A percentile compares a stretch with the other conserved stretches of the same genome.
phyloP scores from a whole-genome alignment of 2,797 vertebrate genomes.

The Anguilla marmorata region DNA sequence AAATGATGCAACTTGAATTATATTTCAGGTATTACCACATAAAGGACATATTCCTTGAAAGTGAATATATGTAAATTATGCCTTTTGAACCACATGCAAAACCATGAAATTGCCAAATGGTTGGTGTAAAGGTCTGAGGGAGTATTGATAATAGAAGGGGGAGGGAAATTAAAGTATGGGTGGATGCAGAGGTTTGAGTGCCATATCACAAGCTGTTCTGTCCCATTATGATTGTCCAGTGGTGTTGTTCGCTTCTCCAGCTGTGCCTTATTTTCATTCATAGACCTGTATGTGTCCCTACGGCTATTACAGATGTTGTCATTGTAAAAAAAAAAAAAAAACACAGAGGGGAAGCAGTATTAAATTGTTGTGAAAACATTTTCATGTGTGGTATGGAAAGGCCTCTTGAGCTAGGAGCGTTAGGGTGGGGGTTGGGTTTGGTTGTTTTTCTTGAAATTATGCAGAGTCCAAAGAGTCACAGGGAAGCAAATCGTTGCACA shows the following conservation, averaged over 20 bases:
- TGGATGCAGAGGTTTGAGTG: constrained; percentile 54
- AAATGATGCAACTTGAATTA: constrained; percentile 19
- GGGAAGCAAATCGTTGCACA: constrained; percentile 27
- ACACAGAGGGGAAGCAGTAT: constrained; percentile 59
- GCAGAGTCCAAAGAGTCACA: constrained; percentile 42
- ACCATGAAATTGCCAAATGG: constrained; percentile 38
- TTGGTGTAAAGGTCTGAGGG: constrained; percentile 33
- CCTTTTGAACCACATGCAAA: constrained; percentile 32
- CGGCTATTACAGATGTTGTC: constrained; percentile 53
- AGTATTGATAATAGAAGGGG: constrained; percentile 49
- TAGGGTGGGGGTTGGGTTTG: constrained; percentile 36
- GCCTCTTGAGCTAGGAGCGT: constrained; percentile 24
- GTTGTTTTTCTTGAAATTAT: constrained; percentile 40
- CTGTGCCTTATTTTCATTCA: constrained; percentile 76
- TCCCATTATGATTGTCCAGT: constrained; percentile 29
- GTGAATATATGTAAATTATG: constrained; percentile 31
- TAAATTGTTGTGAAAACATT: constrained; percentile 42
- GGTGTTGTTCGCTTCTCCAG: constrained; percentile 59
- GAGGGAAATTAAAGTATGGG: constrained; percentile 26
- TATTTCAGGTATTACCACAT: constrained; percentile 22
- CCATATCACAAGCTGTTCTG: constrained; percentile 60
- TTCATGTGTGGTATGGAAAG: constrained; percentile 36
- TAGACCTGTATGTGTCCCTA: constrained; percentile 51
- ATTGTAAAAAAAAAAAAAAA: constrained; percentile 20
- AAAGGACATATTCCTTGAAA: constrained; percentile 32